These are phyloP conservation scores for Fundulus diaphanus DNA, from an alignment of 2,797 vertebrate species.

Conservation along the genomic window DNA sequence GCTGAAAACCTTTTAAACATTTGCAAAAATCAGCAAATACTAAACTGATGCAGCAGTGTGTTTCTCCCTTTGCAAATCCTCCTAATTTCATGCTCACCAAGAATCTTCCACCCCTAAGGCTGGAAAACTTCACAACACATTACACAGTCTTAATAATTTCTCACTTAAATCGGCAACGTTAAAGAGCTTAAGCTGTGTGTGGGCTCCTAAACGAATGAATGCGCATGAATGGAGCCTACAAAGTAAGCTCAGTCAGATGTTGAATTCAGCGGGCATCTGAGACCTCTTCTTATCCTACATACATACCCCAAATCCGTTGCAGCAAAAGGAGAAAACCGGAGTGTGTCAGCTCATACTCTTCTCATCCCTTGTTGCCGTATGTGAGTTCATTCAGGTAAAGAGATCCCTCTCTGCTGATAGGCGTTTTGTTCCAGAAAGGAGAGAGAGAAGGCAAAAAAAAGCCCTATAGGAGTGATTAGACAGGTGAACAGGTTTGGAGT, in stretches of 20 bases:
- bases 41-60: slow-evolving; percentile 61
- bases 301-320: slow-evolving; percentile 65
- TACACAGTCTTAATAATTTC: slow-evolving; percentile 55
- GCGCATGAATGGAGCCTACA: slow-evolving; percentile 56
- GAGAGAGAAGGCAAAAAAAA: slow-evolving; percentile 26
- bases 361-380: slow-evolving; percentile 57
- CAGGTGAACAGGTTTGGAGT: slow-evolving; percentile 48
- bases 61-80: slow-evolving; percentile 54
- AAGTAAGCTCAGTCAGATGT: slow-evolving; percentile 57
- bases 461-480: slow-evolving; percentile 49
- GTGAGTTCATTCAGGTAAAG: slow-evolving; percentile 58
- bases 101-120: slow-evolving; percentile 43
- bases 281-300: slow-evolving; percentile 66
- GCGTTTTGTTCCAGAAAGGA: slow-evolving; percentile 51
- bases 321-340: slow-evolving; percentile 61
- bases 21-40: slow-evolving; percentile 44
- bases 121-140: slow-evolving; percentile 72
- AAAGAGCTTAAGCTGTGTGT: slow-evolving; percentile 40
- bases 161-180: slow-evolving; percentile 57
- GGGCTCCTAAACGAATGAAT: slow-evolving; percentile 49
- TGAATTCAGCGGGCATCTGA: slow-evolving; percentile 49
- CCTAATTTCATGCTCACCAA: slow-evolving; percentile 62
- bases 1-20: slow-evolving; percentile 32
- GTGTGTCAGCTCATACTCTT: slow-evolving; percentile 73
- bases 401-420: slow-evolving; percentile 63